Base-by-base conservation (phyloP, 2,797 vertebrate genomes). In the Cuniculus paca region DNA sequence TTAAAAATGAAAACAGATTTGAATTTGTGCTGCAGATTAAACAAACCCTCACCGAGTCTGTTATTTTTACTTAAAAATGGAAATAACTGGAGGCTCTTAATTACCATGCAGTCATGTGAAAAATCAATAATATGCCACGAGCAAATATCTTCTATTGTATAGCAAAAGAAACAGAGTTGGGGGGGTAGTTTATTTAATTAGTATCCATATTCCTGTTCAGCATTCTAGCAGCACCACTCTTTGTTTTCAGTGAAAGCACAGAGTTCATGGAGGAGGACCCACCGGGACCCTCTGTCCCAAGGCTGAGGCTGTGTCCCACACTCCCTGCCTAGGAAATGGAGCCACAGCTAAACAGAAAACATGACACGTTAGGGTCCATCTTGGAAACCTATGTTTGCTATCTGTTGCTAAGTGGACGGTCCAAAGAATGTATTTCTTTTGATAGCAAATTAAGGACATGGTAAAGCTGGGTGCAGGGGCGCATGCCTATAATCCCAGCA, bases 41-140 rank as follows among this genome's bases (percentile, higher is more conserved):
- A 50, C 5, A 91, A 74, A 94, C 58, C 48, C 4, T 78, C 39
- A 60, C 20, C 56, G 4, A 68, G n/a, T 86, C 45, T 34, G 42
- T 85, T 88, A 90, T 81, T 86, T 96, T 82, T 85, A 70, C 82
- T 89, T 34, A 94, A 93, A 77, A 90, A 85, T 54, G 58, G 54
- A 74, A 92, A 83, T 83, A 95, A 90, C 7, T 78, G 20, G 12
- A 68, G 63, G 17, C 11, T 91, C 82, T 74, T 78, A 84, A 78
- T 20, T 78, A 80, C 56, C 79, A 22, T 54, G 79, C 31, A 50
- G n/a, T 89, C 61, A 74, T 83, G 26, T 95, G 89, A 85, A 91
- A 88, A 81, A 72, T 83, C 63, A 93, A 17, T 91, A 86, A 89
- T 61, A 54, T 19, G 58, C 45, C 83, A 63, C 13, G 80, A 28